phyloP scores from a whole-genome alignment of 2,113 vertebrate genomes.

The Arothron firmamentum region DNA sequence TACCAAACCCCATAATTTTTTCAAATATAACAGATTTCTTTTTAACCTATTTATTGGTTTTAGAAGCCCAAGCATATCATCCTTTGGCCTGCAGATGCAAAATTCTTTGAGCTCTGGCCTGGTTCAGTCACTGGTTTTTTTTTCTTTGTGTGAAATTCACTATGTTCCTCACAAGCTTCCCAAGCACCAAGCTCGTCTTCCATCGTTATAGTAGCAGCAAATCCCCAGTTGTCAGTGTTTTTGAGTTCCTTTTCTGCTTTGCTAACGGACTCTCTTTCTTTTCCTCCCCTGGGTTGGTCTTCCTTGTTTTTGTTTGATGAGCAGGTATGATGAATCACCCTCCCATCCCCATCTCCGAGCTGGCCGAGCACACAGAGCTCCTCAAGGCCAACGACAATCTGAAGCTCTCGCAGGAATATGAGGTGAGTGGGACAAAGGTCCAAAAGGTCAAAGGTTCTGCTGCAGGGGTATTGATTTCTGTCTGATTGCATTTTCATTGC shows the following conservation, averaged over 20 bases:
- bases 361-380: slow-evolving; percentile 93
- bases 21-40: too few species aligned
- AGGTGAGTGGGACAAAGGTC: slow-evolving; percentile 77
- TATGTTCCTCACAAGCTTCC: slow-evolving; percentile 52
- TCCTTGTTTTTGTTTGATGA: slow-evolving; percentile 15
- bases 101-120: slow-evolving; percentile 68
- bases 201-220: slow-evolving; percentile 32
- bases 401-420: slow-evolving; percentile 97
- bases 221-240: not conserved
- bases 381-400: slow-evolving; percentile 98
- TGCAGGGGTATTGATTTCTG: slow-evolving; percentile 29
- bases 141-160: slow-evolving; percentile 33
- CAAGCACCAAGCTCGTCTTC: slow-evolving; percentile 51
- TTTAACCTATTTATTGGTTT: too few species aligned
- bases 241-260: not conserved
- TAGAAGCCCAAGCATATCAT: not conserved
- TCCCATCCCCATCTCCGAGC: slow-evolving; percentile 90
- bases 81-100: slow-evolving; percentile 10
- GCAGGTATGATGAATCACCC: slow-evolving; percentile 98
- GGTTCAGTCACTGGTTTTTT: slow-evolving; percentile 28
- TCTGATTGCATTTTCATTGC: slow-evolving; percentile 40
- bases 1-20: too few species aligned
- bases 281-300: not conserved
- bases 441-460: slow-evolving; percentile 14
- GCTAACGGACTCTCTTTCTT: slow-evolving; percentile 24